Evolutionary conservation across 2,113 vertebrate species (phyloP).

Genomic region (Mionectes macconnelli): DNA sequence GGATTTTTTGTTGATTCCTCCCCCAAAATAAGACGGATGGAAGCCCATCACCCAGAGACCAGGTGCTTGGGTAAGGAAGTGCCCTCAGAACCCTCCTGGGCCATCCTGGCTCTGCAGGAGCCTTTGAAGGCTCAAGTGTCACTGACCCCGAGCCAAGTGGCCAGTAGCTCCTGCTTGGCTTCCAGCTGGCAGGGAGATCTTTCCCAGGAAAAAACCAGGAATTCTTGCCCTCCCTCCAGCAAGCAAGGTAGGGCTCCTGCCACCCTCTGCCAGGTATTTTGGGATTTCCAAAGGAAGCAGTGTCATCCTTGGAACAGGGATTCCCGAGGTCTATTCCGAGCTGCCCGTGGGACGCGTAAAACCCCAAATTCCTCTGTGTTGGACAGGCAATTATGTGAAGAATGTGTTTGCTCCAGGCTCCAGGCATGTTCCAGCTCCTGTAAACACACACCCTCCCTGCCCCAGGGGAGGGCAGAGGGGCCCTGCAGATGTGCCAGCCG

Average conservation of each 20-base stretch:
- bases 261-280: background rate
- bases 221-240: background rate
- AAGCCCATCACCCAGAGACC: background rate
- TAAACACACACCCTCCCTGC: slow-evolving; percentile 1
- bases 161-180: background rate
- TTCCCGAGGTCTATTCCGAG: slow-evolving; percentile 27
- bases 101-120: background rate
- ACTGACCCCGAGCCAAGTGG: background rate
- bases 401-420: slow-evolving; percentile 40
- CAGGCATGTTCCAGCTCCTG: slow-evolving; percentile 43
- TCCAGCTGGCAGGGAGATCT: slow-evolving; percentile 5
- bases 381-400: slow-evolving; percentile 33
- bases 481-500: background rate
- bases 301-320: slow-evolving; percentile 6
- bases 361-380: background rate
- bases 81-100: background rate
- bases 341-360: background rate
- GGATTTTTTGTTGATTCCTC: background rate
- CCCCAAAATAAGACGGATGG: background rate
- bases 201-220: background rate
- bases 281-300: background rate
- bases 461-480: background rate
- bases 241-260: background rate
- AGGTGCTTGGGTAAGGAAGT: background rate
- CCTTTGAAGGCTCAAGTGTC: background rate